Conservation (phyloP, 2,113 vertebrate genomes). For the Pica pica region DNA sequence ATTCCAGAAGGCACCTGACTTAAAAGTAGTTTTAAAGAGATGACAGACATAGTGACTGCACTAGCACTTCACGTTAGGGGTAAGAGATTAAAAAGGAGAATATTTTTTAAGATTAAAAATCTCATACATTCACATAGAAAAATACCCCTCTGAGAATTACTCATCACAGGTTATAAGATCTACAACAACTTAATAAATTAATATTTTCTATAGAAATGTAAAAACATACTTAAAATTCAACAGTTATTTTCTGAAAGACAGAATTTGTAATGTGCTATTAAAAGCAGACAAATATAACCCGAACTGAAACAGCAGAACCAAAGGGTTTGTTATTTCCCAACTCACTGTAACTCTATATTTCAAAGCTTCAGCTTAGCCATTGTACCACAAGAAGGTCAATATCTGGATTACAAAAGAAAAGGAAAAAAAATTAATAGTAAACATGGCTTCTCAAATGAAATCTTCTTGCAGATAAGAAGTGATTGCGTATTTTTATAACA, state of each 20-base stretch:
- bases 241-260: background rate
- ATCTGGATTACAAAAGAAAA: background rate
- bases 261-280: background rate
- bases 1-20: background rate
- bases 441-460: background rate
- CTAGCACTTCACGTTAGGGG: background rate
- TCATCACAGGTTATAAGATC: background rate
- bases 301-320: background rate
- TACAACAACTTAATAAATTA: background rate
- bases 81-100: background rate
- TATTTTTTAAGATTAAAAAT: background rate
- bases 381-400: background rate
- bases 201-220: background rate
- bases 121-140: background rate
- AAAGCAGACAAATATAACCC: background rate
- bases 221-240: background rate
- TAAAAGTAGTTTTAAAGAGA: background rate
- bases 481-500: background rate
- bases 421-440: background rate
- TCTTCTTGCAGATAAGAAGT: background rate
- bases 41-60: background rate
- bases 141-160: background rate
- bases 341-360: background rate
- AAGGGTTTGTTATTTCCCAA: background rate
- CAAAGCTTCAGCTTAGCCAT: background rate